Evolutionary conservation across 2,888 invertebrate genomes (phyloP).

Genomic region (Heliconius hortense): DNA sequence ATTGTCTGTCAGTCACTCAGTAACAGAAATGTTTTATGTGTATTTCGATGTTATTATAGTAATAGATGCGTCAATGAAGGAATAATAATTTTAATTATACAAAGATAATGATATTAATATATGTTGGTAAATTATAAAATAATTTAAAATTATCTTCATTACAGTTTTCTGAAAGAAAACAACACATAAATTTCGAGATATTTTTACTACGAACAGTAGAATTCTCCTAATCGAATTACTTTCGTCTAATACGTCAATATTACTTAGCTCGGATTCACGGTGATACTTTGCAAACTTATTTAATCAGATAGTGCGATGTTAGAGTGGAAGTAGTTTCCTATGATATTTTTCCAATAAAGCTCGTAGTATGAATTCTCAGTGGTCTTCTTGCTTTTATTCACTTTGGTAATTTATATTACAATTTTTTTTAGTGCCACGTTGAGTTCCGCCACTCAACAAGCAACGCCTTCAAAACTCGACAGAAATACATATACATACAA

Average conservation of each 20-base stretch:
- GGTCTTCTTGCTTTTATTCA: background rate
- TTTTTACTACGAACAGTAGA: background rate
- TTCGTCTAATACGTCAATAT: slow-evolving; percentile 7
- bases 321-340: slow-evolving; percentile 18
- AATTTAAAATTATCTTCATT: background rate
- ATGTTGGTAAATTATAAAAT: background rate
- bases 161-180: background rate
- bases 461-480: no score
- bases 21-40: no score
- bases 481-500: no score
- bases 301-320: slow-evolving; percentile 16
- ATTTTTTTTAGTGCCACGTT: no score
- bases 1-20: no score
- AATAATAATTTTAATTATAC: no score
- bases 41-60: no score
- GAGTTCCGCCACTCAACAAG: no score
- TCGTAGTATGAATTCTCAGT: slow-evolving; percentile 7
- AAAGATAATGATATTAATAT: no score
- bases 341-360: slow-evolving; percentile 35
- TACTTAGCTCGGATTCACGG: slow-evolving; percentile 6
- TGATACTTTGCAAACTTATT: slow-evolving; percentile 16
- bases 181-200: background rate
- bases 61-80: no score
- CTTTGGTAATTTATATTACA: background rate
- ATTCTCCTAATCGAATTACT: slow-evolving; percentile 12